phyloP scores from a whole-genome alignment of 2,888 invertebrate genomes.

The Melikaiella ostensackeni region DNA sequence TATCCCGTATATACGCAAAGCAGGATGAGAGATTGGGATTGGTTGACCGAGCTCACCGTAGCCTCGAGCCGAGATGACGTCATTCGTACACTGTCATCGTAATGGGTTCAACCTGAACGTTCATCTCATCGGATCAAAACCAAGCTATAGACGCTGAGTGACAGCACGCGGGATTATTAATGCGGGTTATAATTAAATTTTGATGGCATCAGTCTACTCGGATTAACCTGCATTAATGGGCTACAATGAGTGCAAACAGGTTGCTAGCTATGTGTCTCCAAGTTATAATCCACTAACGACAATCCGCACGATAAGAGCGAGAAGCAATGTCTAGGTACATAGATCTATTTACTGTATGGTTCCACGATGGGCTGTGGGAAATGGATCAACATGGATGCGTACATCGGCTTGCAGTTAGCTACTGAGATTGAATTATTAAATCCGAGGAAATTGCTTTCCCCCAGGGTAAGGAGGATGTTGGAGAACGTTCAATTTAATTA shows the following conservation, averaged over 20 bases:
- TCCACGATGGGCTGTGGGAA: neutral
- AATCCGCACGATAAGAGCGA: neutral
- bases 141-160: neutral
- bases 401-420: neutral
- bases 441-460: neutral
- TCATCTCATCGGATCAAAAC: neutral
- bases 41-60: conserved; percentile 48
- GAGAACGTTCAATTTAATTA: neutral
- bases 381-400: conserved; percentile 10
- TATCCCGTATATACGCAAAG: conserved; percentile 51
- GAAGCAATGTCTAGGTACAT: neutral
- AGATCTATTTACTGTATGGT: neutral
- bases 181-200: conserved; percentile 28
- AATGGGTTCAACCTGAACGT: neutral
- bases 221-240: neutral
- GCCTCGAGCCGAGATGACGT: conserved; percentile 10
- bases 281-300: neutral
- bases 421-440: neutral
- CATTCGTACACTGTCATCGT: neutral
- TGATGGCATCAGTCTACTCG: neutral
- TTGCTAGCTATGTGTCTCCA: neutral
- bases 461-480: neutral
- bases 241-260: neutral
- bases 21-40: conserved; percentile 45
- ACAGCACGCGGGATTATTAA: conserved; percentile 9